Base-by-base conservation (phyloP, 2,113 vertebrate genomes). In the Microcebus jonahi region DNA sequence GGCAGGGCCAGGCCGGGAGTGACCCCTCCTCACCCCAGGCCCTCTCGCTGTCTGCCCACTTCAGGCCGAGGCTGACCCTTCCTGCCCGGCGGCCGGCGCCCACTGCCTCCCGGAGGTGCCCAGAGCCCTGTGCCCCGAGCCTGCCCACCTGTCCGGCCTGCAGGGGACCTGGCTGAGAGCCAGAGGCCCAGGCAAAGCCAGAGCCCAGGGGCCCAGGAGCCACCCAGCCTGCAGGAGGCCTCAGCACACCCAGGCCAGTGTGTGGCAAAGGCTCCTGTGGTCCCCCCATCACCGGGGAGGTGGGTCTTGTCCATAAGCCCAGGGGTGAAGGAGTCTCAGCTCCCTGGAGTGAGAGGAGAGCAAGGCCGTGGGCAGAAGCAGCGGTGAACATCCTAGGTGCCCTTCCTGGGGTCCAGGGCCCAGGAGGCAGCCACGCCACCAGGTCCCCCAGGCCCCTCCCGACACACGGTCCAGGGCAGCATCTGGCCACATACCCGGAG, bases 81-180 rank as follows among this genome's bases (percentile, higher is more conserved):
- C 63, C 88, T 25, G 18, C 82, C 29, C 88, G 98, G 98, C 98
- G 18, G 95, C 97, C 2, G 99, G 99, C 73, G 99, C 99, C 0
- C 99, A 98, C 97, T 99, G 99, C 97, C 98, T 99, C 97, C 97
- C 99, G 97, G 99, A 99, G 45, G 97, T 99, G 77, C 98, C 99
- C 7, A 96, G 97, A n/a, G 97, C 95, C 2, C 98, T 99, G 87
- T 97, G 97, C 36, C 82, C 97, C 50, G 98, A 99, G 67, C 98
- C 99, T 0, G 68, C 94, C 2, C 76, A 68, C 87, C 99, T 99
- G 45, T 45, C 20, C 98, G 98, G 17, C 98, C 99, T 45, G 97
- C 96, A 1, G 95, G 97, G 15, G 96, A 99, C 97, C 97, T 99
- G 81, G 75, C 50, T 23, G 90, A 95, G 29, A 83, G 97, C 61